A percentile compares a stretch with the other conserved stretches of the same genome.
These are phyloP conservation scores for Cyclura pinguis DNA, from an alignment of 2,797 vertebrate species.

Conservation along the genomic window DNA sequence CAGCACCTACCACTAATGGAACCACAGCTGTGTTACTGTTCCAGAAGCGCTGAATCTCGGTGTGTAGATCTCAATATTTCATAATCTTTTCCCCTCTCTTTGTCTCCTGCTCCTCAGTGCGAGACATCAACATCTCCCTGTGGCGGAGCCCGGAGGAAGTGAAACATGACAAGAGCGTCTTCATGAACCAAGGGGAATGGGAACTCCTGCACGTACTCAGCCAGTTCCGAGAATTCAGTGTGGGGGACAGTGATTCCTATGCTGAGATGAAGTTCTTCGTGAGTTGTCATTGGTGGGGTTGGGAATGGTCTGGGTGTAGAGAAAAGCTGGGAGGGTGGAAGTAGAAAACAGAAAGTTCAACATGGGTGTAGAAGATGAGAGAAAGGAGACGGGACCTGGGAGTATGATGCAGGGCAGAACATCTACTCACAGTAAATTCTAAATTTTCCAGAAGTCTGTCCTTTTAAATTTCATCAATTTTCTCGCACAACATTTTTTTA, in stretches of 20 bases:
- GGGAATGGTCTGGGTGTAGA: neutral
- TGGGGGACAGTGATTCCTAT: conserved; percentile 86
- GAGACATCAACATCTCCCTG: conserved; percentile 96
- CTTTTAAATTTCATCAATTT: neutral
- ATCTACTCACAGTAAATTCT: neutral
- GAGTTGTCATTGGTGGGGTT: conserved; percentile 55
- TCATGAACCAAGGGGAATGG: conserved; percentile 99
- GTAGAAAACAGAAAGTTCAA: no score
- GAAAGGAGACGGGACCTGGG: no score
- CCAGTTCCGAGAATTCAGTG: conserved; percentile 89
- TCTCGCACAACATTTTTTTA: no score
- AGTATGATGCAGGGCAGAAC: neutral
- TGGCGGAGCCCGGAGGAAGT: conserved; percentile 91
- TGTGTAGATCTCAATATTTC: no score
- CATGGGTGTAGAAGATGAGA: no score
- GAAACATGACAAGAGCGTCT: conserved; percentile 88
- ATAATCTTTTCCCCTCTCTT: no score
- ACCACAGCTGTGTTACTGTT: no score
- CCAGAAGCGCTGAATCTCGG: no score
- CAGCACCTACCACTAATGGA: no score
- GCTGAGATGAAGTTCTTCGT: conserved; percentile 98
- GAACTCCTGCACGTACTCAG: conserved; percentile 92
- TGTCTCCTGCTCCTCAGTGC: conserved; percentile 79
- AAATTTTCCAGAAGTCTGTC: neutral
- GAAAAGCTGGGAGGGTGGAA: neutral